These are phyloP conservation scores for Tetranychus piercei DNA, from an alignment of 2,888 invertebrate species.

Conservation along the genomic window DNA sequence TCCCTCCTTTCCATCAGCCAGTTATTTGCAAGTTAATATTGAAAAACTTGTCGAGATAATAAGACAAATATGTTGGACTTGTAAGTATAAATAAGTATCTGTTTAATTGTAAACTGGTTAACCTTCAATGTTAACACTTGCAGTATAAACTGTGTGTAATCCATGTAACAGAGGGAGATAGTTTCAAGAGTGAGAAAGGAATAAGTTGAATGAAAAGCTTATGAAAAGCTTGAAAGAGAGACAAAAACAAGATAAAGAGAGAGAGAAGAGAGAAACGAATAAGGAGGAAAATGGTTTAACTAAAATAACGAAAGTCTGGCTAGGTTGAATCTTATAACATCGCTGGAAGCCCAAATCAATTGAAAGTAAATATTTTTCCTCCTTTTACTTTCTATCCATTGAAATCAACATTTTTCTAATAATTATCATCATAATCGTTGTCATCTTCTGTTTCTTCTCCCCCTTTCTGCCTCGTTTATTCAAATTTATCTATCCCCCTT, in stretches of 20 bases:
- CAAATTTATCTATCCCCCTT: background rate
- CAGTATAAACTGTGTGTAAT: background rate
- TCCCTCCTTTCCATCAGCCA: too few relatives aligned
- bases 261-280: background rate
- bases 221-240: too few relatives aligned
- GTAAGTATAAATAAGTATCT: too few relatives aligned
- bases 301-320: background rate
- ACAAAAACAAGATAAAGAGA: too few relatives aligned
- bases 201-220: background rate
- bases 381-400: background rate
- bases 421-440: background rate
- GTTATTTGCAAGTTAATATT: too few relatives aligned
- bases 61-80: too few relatives aligned
- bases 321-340: background rate
- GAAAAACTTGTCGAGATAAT: too few relatives aligned
- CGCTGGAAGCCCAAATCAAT: background rate
- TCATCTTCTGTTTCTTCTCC: background rate
- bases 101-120: background rate
- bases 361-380: background rate
- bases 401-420: background rate
- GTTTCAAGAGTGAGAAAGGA: background rate
- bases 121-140: background rate
- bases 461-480: background rate
- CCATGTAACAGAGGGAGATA: slow-evolving; percentile 2
- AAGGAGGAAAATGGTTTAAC: background rate